Evolutionary conservation across 1,140 invertebrate species (phyloP), one percentile per base, ranked within the genome.

Genomic region (Caerostris extrusa): DNA sequence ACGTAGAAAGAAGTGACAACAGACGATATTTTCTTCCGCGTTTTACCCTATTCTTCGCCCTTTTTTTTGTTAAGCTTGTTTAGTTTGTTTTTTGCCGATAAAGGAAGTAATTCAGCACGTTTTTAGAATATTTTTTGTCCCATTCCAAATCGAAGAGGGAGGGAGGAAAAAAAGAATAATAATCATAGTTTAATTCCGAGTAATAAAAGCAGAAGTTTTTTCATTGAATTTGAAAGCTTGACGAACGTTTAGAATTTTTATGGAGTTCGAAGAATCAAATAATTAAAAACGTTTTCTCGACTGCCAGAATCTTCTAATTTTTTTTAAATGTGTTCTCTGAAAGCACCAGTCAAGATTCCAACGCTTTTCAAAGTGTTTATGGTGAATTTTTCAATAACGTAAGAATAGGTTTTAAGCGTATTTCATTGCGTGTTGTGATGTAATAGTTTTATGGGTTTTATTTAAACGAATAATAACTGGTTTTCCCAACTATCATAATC

Each of bases 1-100:
- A 83, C 82, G 19, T 53, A 83, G 56, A 83, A 83, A 83, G 82
- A 83, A 83, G 55, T 83, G 82, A 83, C 82, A 83, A 83, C 82
- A 58, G 55, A 83, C 82, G 82, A 83, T 83, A 83, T 83, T 83
- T 83, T 58, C 82, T 19, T 34, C 17, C 55, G 6, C n/a, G 14
- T 56, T 57, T 83, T 83, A 57, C 82, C 82, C 55, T 56, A 83
- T 83, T 83, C 82, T 56, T 6, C 53, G 10, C 55, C 71, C 10
- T 4, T 34, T 53, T 53, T 77, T 77, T 77, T 71, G 0, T 34
- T 53, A 12, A 12, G n/a, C 5, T 71, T 19, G 3, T 71, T 71
- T 71, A 34, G 50, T 77, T 50, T 77, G 71, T 14, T 77, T 69
- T 77, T 12, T 5, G 10, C 12, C 7, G 10, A 10, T 12, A 10